phyloP scores from a whole-genome alignment of 2,888 invertebrate genomes.

The Pseudeuparius sepicola region DNA sequence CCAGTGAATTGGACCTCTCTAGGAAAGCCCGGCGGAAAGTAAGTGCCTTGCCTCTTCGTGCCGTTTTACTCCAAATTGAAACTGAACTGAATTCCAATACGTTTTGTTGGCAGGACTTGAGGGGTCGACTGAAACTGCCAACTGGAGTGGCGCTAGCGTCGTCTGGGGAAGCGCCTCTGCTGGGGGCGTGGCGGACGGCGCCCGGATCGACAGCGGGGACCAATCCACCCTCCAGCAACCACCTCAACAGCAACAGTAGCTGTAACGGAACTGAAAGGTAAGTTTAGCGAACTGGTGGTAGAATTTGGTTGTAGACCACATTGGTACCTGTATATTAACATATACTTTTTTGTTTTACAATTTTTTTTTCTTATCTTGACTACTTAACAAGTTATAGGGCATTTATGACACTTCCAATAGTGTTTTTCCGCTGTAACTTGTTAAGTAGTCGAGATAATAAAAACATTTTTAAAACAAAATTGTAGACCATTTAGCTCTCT shows the following conservation, averaged over 20 bases:
- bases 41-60: neutral
- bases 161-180: constrained; percentile 64
- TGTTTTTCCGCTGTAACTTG: no score
- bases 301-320: no score
- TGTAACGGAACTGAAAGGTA: constrained; percentile 61
- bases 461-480: no score
- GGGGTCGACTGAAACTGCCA: constrained; percentile 52
- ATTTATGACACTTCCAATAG: no score
- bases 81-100: neutral
- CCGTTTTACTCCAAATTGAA: neutral
- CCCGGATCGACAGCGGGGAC: constrained; percentile 46
- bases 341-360: no score
- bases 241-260: constrained; percentile 50
- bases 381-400: no score
- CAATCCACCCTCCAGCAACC: constrained; percentile 48
- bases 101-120: constrained; percentile 46
- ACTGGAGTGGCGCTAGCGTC: constrained; percentile 51
- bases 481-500: no score
- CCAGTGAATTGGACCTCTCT: constrained; percentile 70
- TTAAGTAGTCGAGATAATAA: no score
- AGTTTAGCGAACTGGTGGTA: no score
- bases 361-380: no score
- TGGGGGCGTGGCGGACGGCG: constrained; percentile 53
- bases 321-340: no score
- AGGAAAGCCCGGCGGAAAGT: constrained; percentile 47